These are phyloP conservation scores for Amphiprion percula DNA, from an alignment of 2,113 vertebrate genomes.

Conservation along the genomic window DNA sequence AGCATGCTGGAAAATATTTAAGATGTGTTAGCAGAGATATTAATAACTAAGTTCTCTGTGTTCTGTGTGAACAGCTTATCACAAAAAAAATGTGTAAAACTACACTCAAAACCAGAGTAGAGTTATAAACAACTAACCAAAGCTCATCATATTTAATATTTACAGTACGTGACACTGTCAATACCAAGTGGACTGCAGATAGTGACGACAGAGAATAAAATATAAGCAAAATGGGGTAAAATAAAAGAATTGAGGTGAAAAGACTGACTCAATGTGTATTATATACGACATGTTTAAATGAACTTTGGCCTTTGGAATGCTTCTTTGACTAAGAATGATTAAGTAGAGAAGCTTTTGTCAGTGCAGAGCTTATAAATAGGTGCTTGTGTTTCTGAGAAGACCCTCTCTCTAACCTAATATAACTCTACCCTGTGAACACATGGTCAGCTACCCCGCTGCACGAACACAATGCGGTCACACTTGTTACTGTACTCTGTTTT, in stretches of 20 bases:
- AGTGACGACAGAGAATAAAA: background rate
- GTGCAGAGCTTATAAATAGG: conserved; percentile 39
- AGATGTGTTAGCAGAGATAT: background rate
- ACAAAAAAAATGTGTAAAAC: background rate
- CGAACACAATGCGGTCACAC: conserved; percentile 36
- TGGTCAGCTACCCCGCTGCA: conserved; percentile 25
- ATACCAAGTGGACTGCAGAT: background rate
- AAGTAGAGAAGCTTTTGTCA: background rate
- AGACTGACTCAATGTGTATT: background rate
- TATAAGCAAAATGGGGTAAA: background rate
- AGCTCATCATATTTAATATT: background rate
- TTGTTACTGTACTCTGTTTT: conserved; percentile 67
- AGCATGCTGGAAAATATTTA: background rate
- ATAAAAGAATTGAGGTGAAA: background rate
- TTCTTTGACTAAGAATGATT: background rate
- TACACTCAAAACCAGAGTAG: background rate
- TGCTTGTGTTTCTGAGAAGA: conserved; percentile 63
- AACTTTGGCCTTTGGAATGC: background rate
- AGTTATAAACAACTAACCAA: background rate
- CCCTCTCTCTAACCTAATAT: conserved; percentile 53
- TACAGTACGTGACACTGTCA: background rate
- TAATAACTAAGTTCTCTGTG: background rate
- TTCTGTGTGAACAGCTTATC: background rate
- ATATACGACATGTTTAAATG: background rate
- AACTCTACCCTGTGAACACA: conserved; percentile 49